A percentile compares a stretch with the other conserved stretches of the same genome.
These are phyloP conservation scores for Ispidina lecontei DNA, from an alignment of 2,797 vertebrate species.

Conservation along the genomic window DNA sequence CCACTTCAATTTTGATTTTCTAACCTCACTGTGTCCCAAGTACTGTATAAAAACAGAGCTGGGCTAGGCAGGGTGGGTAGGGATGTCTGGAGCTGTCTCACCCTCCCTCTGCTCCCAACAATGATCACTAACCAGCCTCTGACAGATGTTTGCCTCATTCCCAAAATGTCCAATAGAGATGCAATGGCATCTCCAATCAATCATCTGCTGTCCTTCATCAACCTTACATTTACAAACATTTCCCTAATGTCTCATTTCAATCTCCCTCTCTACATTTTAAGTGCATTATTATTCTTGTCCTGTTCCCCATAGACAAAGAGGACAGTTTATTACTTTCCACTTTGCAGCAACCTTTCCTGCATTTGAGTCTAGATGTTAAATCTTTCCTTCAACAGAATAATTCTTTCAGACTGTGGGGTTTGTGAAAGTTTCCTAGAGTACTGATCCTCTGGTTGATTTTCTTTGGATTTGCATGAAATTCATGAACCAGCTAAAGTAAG, in stretches of 20 bases:
- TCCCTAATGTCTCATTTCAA: neutral
- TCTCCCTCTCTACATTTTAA: neutral
- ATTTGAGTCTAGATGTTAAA: neutral
- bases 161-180: neutral
- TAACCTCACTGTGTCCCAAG: neutral
- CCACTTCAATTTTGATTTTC: neutral
- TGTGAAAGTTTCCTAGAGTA: neutral
- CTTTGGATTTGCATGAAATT: neutral
- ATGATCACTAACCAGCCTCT: neutral
- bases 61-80: neutral
- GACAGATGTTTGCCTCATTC: neutral
- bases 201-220: neutral
- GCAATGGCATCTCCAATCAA: neutral
- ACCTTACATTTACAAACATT: neutral
- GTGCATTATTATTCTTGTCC: neutral
- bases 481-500: neutral
- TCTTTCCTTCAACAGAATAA: neutral
- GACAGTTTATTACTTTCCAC: neutral
- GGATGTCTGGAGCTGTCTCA: rapidly evolving
- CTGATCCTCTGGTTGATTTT: neutral
- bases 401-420: neutral
- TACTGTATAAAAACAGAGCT: neutral
- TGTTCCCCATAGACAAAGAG: neutral
- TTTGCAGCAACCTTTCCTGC: neutral
- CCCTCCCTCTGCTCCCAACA: neutral